Conservation (phyloP, 2,113 vertebrate genomes). For the Xerus inauris region DNA sequence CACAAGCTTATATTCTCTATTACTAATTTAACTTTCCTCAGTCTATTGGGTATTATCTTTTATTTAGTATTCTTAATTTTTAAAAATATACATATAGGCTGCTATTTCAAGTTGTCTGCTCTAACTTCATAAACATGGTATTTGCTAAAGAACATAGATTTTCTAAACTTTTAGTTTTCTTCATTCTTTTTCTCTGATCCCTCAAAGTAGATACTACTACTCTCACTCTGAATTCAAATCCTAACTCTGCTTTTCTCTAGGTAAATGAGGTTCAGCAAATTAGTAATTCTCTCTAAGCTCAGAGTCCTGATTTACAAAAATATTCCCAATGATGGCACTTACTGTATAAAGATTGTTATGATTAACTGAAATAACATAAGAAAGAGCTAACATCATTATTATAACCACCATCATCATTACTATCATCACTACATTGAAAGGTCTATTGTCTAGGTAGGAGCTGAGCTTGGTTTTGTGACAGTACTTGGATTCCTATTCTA, state of each 20-base stretch:
- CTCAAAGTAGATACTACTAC: neutral
- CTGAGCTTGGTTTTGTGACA: neutral
- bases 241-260: constrained; percentile 1
- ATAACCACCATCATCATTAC: neutral
- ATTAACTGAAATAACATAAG: neutral
- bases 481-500: neutral
- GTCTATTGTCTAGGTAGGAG: neutral
- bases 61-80: neutral
- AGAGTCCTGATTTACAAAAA: neutral
- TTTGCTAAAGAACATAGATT: neutral
- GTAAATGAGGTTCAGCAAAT: neutral
- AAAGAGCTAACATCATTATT: neutral
- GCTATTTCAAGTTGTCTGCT: neutral
- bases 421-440: neutral
- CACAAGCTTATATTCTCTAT: neutral
- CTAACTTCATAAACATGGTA: neutral
- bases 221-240: neutral
- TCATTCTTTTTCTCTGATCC: constrained; percentile 5
- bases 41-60: neutral
- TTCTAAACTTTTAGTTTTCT: neutral
- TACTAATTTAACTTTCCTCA: neutral
- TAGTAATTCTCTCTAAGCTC: neutral
- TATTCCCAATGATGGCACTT: neutral
- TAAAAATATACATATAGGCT: neutral
- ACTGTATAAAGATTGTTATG: neutral